Base-by-base conservation (phyloP, 1,140 invertebrate genomes). In the Schlechtendalia chinensis region DNA sequence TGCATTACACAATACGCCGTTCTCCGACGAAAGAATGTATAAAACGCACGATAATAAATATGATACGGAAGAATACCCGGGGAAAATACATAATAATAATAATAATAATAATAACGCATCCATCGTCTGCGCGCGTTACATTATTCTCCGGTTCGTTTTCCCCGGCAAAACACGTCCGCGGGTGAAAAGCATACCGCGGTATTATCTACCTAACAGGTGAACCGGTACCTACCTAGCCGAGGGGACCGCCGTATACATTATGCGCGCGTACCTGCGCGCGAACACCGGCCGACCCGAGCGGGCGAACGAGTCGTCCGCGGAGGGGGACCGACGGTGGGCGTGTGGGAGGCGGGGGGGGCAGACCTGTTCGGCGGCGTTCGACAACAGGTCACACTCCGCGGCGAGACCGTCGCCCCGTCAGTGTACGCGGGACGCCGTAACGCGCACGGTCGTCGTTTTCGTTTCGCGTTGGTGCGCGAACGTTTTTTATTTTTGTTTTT, bases 211-310 rank as follows among this genome's bases (percentile, higher is more conserved):
- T n/a, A 54, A 72, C 69, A 63, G 58, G 75, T 61, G 75, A 79
- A 79, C 75, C 75, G 75, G 75, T 79, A 79, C 58, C 3, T 8
- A 39, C 56, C 61, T 63, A 47, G 32, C 32, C 24, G 74, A 61
- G 75, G 59, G 59, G 75, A 50, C 45, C 1, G 19, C 16, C 4
- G 14, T 61, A 61, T 32, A 22, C 32, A 67, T 19, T 32, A 22
- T 39, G 47, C 47, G 32, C 27, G 19, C 11, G 58, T 75, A 77
- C 74, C 29, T 39, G 74, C 10, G 22, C 39, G 22, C 54, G 72
- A 58, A 47, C 58, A 63, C 17, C 22, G 39, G 45, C 17, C 45
- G 65, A 75, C 72, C 29, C 5, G 4, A 10, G 39, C 58, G 74
- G 56, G 47, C 74, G 58, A n/a, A 77, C 74, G 61, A 58, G 74